Conservation (phyloP, 1,140 invertebrate species). For the Parasteatoda tepidariorum region DNA sequence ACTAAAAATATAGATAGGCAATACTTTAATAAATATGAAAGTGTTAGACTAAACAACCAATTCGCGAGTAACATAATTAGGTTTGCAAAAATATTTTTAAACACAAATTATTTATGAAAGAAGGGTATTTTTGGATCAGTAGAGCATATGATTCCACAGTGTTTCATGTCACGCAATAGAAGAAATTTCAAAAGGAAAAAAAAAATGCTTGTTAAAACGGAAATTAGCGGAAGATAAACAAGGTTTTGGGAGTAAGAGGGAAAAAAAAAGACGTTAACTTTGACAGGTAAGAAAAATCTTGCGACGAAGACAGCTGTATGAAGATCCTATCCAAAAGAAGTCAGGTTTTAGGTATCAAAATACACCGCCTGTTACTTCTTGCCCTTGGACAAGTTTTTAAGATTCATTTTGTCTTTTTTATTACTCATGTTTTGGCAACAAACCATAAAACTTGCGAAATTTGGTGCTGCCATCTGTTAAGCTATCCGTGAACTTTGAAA, state of each 20-base stretch:
- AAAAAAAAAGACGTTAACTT: conserved; percentile 10
- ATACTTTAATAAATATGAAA: too few species aligned
- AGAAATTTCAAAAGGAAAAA: too few species aligned
- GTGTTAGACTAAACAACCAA: too few species aligned
- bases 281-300: conserved; percentile 27
- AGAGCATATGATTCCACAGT: too few species aligned
- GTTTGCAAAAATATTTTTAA: too few species aligned
- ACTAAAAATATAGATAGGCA: too few species aligned
- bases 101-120: too few species aligned
- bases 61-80: too few species aligned
- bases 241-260: neutral
- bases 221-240: conserved; percentile 2
- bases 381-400: conserved; percentile 35
- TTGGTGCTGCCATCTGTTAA: neutral
- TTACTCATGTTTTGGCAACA: conserved; percentile 27
- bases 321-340: neutral
- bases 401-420: neutral
- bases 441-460: neutral
- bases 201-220: neutral
- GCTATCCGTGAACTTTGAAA: neutral
- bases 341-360: conserved; percentile 36
- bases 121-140: too few species aligned
- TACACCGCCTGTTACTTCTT: neutral
- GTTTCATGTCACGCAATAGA: too few species aligned
- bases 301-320: neutral